A percentile compares a stretch with the other conserved stretches of the same genome.
phyloP scores from a whole-genome alignment of 2,113 vertebrate species.

The Catharus bicknelli region DNA sequence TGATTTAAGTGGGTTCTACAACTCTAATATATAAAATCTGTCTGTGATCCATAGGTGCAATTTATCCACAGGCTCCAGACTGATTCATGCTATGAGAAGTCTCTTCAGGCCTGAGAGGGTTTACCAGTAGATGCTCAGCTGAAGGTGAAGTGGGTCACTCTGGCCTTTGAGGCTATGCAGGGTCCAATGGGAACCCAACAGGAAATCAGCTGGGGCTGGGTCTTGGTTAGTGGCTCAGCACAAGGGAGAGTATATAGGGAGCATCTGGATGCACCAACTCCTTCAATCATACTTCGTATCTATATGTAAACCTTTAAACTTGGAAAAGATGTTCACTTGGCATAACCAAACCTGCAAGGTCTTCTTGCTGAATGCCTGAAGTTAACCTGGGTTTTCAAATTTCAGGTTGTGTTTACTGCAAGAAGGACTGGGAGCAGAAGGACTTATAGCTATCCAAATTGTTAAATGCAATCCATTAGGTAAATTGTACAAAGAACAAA shows the following conservation, averaged over 20 bases:
- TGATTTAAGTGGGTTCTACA: neutral
- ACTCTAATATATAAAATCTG: neutral
- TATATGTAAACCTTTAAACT: neutral
- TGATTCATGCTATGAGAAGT: neutral
- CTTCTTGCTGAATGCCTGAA: neutral
- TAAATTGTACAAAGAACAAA: neutral
- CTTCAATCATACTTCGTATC: neutral
- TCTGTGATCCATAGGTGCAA: neutral
- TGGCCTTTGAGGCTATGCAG: neutral
- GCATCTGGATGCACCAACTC: neutral
- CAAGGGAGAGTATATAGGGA: neutral
- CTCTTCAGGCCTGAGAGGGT: neutral
- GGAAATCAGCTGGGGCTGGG: neutral
- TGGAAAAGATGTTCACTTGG: neutral
- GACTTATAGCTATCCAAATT: neutral
- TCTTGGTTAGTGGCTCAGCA: neutral
- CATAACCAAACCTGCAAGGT: neutral
- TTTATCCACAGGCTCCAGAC: neutral
- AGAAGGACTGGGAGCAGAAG: neutral
- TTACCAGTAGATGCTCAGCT: neutral
- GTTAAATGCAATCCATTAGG: neutral
- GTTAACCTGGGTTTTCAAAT: neutral
- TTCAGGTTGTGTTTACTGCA: neutral
- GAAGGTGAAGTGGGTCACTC: neutral
- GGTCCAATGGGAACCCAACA: neutral